phyloP scores from a whole-genome alignment of 2,797 vertebrate genomes.

The Falco biarmicus region DNA sequence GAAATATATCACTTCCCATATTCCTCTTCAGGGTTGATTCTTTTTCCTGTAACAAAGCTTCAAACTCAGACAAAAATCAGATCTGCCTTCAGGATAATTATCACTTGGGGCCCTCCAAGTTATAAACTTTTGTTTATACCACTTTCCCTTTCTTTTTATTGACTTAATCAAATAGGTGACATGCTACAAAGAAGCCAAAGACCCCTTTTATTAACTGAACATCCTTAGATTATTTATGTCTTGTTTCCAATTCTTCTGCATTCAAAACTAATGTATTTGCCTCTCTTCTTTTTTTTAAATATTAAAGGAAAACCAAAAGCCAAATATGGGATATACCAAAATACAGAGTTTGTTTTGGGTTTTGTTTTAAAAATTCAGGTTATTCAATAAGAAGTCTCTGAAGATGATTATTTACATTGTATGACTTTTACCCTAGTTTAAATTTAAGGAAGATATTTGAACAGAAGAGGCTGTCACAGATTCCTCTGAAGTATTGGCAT shows the following conservation, averaged over 20 bases:
- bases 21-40: background rate
- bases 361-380: background rate
- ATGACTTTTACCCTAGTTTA: constrained; percentile 18
- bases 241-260: background rate
- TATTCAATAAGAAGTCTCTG: background rate
- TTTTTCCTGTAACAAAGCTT: background rate
- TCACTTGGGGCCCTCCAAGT: background rate
- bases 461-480: background rate
- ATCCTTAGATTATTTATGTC: background rate
- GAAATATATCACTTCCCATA: background rate
- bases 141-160: background rate
- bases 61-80: background rate
- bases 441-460: background rate
- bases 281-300: background rate
- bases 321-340: background rate
- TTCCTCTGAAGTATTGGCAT: background rate
- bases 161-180: background rate
- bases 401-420: background rate
- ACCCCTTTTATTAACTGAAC: background rate
- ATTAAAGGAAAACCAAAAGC: background rate
- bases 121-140: background rate
- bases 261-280: background rate
- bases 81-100: background rate
- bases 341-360: background rate
- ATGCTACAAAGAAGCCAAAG: background rate